Percentiles rank a stretch among this genome's conserved stretches.
Evolutionary conservation across 2,797 vertebrate species (phyloP).

Genomic region (Neostethus bicornis): DNA sequence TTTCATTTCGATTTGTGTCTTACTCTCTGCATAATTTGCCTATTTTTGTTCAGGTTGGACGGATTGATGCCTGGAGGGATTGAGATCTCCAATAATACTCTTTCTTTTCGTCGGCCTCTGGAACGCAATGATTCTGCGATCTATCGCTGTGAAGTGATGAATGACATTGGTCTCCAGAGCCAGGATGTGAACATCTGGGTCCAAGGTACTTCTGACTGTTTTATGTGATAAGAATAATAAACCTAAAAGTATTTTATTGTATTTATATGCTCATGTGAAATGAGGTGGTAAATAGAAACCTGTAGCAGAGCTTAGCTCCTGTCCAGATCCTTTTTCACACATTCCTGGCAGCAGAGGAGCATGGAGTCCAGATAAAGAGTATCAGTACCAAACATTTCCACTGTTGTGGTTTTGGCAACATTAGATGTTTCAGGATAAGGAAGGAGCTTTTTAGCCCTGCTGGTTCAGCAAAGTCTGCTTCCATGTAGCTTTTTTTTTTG

Average conservation of each 20-base stretch:
- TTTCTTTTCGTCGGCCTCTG: slow-evolving; percentile 88
- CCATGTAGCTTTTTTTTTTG: slow-evolving; percentile 47
- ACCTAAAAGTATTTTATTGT: slow-evolving; percentile 6
- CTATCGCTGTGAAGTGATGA: slow-evolving; percentile 91
- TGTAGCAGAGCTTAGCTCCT: slow-evolving; percentile 44
- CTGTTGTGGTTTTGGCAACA: slow-evolving; percentile 70
- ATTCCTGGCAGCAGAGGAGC: slow-evolving; percentile 65
- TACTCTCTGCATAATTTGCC: slow-evolving; percentile 5
- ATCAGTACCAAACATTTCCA: slow-evolving; percentile 62
- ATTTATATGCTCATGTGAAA: slow-evolving; percentile 32
- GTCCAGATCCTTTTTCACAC: slow-evolving; percentile 68
- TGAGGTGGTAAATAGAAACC: slow-evolving; percentile 34
- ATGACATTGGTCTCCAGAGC: slow-evolving; percentile 86
- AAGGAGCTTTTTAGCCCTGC: slow-evolving; percentile 52
- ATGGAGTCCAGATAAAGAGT: slow-evolving; percentile 56
- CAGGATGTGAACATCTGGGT: slow-evolving; percentile 89
- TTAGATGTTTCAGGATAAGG: slow-evolving; percentile 64
- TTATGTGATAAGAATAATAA: too few species aligned
- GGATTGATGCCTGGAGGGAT: slow-evolving; percentile 89
- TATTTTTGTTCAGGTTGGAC: slow-evolving; percentile 82
- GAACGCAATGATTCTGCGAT: slow-evolving; percentile 92
- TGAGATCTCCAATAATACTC: slow-evolving; percentile 84
- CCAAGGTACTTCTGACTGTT: slow-evolving; percentile 78
- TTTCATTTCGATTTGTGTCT: neutral
- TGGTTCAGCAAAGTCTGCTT: slow-evolving; percentile 42